A percentile compares a stretch with the other conserved stretches of the same genome.
Conservation (phyloP, 1,140 invertebrate genomes). For the Dermatophagoides farinae region DNA sequence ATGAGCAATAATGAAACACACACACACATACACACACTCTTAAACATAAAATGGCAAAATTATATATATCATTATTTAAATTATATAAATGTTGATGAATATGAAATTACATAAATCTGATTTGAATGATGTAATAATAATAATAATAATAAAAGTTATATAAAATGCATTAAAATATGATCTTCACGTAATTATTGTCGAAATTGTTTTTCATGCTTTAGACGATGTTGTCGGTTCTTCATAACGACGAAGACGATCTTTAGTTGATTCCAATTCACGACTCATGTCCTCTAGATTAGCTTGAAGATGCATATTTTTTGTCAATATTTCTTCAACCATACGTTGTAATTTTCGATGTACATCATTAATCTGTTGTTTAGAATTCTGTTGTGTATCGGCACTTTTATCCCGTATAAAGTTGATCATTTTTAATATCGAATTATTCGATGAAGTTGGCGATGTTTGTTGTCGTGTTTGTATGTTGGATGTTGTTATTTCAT, state of each 20-base stretch:
- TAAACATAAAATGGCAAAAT: not conserved
- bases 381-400: not conserved
- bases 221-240: not conserved
- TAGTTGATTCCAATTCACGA: not conserved
- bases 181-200: not conserved
- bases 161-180: too few species aligned
- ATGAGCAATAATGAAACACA: too few species aligned
- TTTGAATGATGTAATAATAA: not conserved
- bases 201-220: not conserved
- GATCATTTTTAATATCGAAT: constrained; percentile 28
- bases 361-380: constrained; percentile 24
- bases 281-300: constrained; percentile 17
- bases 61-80: not conserved
- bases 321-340: constrained; percentile 36
- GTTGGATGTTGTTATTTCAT: constrained; percentile 4
- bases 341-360: constrained; percentile 23
- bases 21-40: too few species aligned
- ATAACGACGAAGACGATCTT: not conserved
- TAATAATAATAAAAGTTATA: too few species aligned
- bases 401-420: constrained; percentile 30
- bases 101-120: not conserved
- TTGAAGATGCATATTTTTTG: constrained; percentile 37
- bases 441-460: constrained; percentile 23
- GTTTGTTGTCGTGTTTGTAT: not conserved
- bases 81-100: not conserved